These are phyloP conservation scores for Ceratitis capitata DNA, from an alignment of 1,140 invertebrate genomes.

Conservation along the genomic window DNA sequence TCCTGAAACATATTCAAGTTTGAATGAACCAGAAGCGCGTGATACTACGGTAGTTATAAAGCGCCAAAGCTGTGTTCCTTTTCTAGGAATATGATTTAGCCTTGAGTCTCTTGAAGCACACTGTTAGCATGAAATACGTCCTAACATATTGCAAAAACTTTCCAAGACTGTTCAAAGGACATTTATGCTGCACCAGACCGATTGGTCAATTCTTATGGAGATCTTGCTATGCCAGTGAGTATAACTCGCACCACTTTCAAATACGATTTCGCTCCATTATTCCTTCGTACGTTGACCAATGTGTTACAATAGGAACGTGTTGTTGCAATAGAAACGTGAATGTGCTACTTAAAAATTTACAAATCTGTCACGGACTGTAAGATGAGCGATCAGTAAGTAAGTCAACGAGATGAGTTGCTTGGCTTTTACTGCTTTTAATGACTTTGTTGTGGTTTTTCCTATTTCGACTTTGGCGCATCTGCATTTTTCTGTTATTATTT, in stretches of 20 bases:
- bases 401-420: not conserved
- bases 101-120: too few relatives aligned
- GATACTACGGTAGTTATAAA: too few relatives aligned
- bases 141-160: too few relatives aligned
- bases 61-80: too few relatives aligned
- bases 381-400: not conserved
- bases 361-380: not conserved
- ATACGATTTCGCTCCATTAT: not conserved
- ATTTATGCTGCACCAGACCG: too few relatives aligned
- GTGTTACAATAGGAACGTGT: not conserved
- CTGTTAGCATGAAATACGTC: too few relatives aligned
- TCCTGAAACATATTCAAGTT: too few relatives aligned
- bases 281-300: not conserved
- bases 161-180: too few relatives aligned
- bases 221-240: not conserved
- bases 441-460: not conserved
- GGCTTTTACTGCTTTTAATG: not conserved
- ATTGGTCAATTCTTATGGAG: not conserved
- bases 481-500: not conserved
- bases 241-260: not conserved
- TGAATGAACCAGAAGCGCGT: too few relatives aligned
- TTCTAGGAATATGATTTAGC: too few relatives aligned
- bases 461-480: not conserved
- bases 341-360: constrained; percentile 8
- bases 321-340: not conserved